phyloP scores from a whole-genome alignment of 2,888 invertebrate species.

The Coelopa pilipes region DNA sequence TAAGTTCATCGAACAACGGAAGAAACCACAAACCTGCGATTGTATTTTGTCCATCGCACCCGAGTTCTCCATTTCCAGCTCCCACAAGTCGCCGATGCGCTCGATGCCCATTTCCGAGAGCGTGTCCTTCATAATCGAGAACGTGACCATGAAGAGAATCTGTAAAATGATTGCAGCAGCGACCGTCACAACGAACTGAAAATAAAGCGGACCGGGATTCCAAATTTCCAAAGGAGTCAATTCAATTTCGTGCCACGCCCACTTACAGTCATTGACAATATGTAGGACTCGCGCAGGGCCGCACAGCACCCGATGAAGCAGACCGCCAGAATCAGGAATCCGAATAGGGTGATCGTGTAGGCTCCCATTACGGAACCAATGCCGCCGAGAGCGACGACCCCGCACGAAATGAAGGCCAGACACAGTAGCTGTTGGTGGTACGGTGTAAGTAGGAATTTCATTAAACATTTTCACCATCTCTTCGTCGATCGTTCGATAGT shows the following conservation, averaged over 20 bases:
- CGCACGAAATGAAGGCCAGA: constrained; percentile 54
- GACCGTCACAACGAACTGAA: constrained; percentile 48
- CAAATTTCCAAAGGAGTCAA: background rate
- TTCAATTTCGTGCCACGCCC: background rate
- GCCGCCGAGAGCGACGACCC: constrained; percentile 57
- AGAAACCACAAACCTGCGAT: constrained; percentile 42
- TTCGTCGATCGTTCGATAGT: too few species aligned
- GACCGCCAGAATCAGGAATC: constrained; percentile 50
- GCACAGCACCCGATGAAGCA: constrained; percentile 56
- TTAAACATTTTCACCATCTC: too few species aligned
- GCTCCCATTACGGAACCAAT: constrained; percentile 54
- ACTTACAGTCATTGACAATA: constrained; percentile 51
- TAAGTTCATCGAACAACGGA: background rate
- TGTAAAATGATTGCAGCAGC: constrained; percentile 48
- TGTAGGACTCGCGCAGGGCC: constrained; percentile 56
- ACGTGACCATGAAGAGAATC: constrained; percentile 52
- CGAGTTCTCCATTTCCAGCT: constrained; percentile 45
- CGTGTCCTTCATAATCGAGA: constrained; percentile 49
- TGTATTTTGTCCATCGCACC: constrained; percentile 57
- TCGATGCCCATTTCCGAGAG: constrained; percentile 50
- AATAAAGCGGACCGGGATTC: background rate
- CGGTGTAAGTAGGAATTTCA: constrained; percentile 5
- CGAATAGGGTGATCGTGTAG: constrained; percentile 52
- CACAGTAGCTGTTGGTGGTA: constrained; percentile 46
- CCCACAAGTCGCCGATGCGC: constrained; percentile 52